These are phyloP conservation scores for Malacosoma neustria DNA, from an alignment of 2,888 invertebrate genomes.

Conservation along the genomic window DNA sequence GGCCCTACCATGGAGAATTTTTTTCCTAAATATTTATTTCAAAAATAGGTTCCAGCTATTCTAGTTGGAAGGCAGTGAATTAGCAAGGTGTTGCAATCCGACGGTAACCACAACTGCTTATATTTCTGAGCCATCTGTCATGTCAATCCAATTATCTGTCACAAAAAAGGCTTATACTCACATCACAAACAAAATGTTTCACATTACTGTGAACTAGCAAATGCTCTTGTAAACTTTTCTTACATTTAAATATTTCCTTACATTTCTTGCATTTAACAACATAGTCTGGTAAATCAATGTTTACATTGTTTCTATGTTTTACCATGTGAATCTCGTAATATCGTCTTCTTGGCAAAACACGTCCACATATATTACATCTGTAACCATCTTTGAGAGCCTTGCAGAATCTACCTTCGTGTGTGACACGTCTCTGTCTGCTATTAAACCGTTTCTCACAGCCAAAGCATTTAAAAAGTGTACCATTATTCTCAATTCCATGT, in stretches of 20 bases:
- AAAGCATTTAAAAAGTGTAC: constrained; percentile 43
- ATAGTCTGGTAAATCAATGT: constrained; percentile 31
- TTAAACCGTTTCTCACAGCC: constrained; percentile 53
- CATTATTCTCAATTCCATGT: constrained; percentile 41
- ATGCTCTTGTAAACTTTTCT: constrained; percentile 34
- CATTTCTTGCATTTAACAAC: constrained; percentile 51
- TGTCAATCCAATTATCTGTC: too few relatives aligned
- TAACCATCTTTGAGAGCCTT: constrained; percentile 51
- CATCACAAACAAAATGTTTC: constrained; percentile 58
- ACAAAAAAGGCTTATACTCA: constrained; percentile 29
- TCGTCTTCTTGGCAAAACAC: constrained; percentile 38
- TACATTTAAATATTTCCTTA: constrained; percentile 32
- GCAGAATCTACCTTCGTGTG: constrained; percentile 48
- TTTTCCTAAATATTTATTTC: too few relatives aligned
- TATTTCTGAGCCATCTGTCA: too few relatives aligned
- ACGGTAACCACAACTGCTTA: too few relatives aligned
- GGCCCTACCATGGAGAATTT: too few relatives aligned
- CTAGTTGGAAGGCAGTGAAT: too few relatives aligned
- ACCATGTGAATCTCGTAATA: constrained; percentile 44
- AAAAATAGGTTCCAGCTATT: too few relatives aligned
- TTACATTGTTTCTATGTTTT: constrained; percentile 36
- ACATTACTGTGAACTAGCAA: constrained; percentile 20
- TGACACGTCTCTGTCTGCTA: constrained; percentile 31
- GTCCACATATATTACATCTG: constrained; percentile 41
- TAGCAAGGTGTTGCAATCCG: too few relatives aligned